Base-by-base conservation (phyloP, 2,888 invertebrate genomes). In the Leptura quadrifasciata region DNA sequence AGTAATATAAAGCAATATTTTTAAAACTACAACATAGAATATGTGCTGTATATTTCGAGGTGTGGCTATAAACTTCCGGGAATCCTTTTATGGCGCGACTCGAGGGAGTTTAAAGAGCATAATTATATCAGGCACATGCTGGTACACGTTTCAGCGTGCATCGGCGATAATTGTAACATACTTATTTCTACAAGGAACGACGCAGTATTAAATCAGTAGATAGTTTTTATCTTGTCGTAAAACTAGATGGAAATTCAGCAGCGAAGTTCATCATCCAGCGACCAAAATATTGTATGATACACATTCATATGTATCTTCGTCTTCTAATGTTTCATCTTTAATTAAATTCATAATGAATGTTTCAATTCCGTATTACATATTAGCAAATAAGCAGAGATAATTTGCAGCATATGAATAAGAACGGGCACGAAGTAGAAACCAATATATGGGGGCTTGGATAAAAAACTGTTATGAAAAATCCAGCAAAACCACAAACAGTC, bases 101-200 rank as follows among this genome's bases (percentile, higher is more conserved):
- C 15, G 39, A 39, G 39, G 39, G 39, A 39, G 39, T 15, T 39
- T 39, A 39, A 39, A 39, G 39, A 39, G 39, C 39, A 39, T 39
- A 39, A 39, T 39, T 39, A 39, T 39, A 39, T 39, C 39, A 39
- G 39, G 39, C 39, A 39, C 39, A 39, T 39, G 39, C 39, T 39
- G 39, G 39, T 15, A 39, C 39, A 39, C 39, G 39, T 39, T 39
- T 39, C 39, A 39, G 39, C 39, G 12, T 39, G 39, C 39, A 39
- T 39, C 39, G 12, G 39, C 39, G 39, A 39, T 39, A 39, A 39
- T 39, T 39, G 12, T 39, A 31, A 39, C 39, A 15, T 39, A 39
- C 39, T 39, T 39, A 10, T 39, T 39, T 39, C 39, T 15, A 39
- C 39, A 39, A 39, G 39, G 2, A 39, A 12, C 15, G 39, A 39